A percentile compares a stretch with the other conserved stretches of the same genome.
Conservation (phyloP, 2,888 invertebrate species). For the Chelonus formosanus region DNA sequence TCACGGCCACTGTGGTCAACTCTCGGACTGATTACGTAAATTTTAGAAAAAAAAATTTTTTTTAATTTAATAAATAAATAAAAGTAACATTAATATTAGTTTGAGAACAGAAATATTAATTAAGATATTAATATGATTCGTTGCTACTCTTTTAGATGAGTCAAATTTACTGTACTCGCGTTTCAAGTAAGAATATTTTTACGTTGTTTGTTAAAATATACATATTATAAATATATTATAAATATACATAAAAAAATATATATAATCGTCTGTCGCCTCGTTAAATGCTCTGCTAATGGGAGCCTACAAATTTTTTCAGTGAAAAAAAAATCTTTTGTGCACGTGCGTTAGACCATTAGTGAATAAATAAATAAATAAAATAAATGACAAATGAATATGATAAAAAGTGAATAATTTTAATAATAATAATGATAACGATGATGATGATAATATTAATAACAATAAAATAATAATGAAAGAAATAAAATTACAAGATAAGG, state of each 20-base stretch:
- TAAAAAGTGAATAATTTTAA: not conserved
- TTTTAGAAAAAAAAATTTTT: slow-evolving; percentile 29
- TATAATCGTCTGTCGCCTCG: slow-evolving; percentile 17
- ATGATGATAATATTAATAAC: not conserved
- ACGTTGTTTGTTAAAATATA: slow-evolving; percentile 28
- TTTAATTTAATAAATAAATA: slow-evolving; percentile 24
- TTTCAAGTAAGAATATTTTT: slow-evolving; percentile 26
- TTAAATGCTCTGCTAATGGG: not conserved
- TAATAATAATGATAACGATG: slow-evolving; percentile 9
- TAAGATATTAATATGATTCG: slow-evolving; percentile 12
- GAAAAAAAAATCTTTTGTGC: slow-evolving; percentile 11
- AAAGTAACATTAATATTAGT: slow-evolving; percentile 25
- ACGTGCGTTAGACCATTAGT: not conserved
- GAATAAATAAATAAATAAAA: not conserved
- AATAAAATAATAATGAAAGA: too few species aligned
- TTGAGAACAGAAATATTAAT: slow-evolving; percentile 2
- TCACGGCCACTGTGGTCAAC: slow-evolving; percentile 38
- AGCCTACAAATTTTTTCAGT: not conserved
- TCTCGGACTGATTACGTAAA: slow-evolving; percentile 43
- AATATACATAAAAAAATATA: slow-evolving; percentile 7
- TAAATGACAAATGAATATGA: not conserved
- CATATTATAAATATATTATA: slow-evolving; percentile 4
- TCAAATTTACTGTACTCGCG: not conserved
- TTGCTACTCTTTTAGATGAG: slow-evolving; percentile 15
- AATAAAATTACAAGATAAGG: too few species aligned